Evolutionary conservation across 2,888 invertebrate species (phyloP).

Genomic region (Pachydiplax longipennis): DNA sequence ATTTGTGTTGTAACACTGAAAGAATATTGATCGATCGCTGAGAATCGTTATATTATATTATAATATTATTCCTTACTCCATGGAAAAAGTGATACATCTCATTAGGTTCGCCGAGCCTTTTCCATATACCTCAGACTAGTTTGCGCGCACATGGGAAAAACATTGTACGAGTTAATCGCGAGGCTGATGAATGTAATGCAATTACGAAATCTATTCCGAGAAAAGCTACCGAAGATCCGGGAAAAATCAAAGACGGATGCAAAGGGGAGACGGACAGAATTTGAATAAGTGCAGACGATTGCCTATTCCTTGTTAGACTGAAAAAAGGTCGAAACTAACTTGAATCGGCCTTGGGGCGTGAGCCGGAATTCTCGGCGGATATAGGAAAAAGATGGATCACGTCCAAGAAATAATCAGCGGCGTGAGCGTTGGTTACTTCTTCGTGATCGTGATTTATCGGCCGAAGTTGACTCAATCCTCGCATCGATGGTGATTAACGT

Average conservation of each 20-base stretch:
- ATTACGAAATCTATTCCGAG: background rate
- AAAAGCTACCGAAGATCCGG: background rate
- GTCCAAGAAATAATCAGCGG: background rate
- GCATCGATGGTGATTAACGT: background rate
- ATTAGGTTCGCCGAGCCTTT: too few relatives aligned
- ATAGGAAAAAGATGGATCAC: background rate
- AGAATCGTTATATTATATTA: too few relatives aligned
- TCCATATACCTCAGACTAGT: too few relatives aligned
- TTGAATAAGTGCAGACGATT: background rate
- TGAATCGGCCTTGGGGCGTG: background rate
- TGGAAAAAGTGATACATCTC: too few relatives aligned
- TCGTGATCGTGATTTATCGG: background rate
- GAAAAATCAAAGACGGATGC: background rate
- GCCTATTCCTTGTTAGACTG: background rate
- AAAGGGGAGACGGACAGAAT: background rate
- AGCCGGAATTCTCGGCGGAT: background rate
- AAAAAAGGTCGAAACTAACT: background rate
- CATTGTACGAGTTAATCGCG: too few relatives aligned
- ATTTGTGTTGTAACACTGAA: too few relatives aligned
- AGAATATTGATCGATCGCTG: too few relatives aligned
- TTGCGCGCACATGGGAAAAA: too few relatives aligned
- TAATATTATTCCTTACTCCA: too few relatives aligned
- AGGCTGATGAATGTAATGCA: background rate
- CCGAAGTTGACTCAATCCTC: background rate
- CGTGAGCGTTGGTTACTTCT: background rate